These are phyloP conservation scores for Nezara viridula DNA, from an alignment of 2,888 invertebrate genomes.

Conservation along the genomic window DNA sequence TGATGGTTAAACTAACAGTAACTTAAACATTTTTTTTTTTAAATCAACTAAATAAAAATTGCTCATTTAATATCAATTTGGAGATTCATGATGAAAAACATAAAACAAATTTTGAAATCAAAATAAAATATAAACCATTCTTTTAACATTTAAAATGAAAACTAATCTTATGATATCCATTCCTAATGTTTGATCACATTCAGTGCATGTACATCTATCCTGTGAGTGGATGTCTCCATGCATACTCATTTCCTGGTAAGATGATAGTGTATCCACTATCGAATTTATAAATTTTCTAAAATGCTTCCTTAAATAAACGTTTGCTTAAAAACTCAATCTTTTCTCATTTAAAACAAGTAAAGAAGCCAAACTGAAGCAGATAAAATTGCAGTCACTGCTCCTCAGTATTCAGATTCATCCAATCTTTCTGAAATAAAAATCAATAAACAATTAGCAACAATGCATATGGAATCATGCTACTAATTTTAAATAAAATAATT, in stretches of 20 bases:
- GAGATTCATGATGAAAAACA: constrained; percentile 21
- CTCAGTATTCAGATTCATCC: constrained; percentile 65
- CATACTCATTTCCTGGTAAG: neutral
- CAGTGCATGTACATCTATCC: constrained; percentile 14
- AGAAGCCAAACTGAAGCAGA: constrained; percentile 43
- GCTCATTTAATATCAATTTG: neutral
- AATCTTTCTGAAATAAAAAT: constrained; percentile 64
- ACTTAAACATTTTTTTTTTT: neutral
- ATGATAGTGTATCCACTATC: constrained; percentile 23
- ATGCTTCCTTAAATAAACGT: constrained; percentile 40
- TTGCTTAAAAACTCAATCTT: constrained; percentile 30
- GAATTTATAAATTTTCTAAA: constrained; percentile 33
- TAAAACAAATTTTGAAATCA: constrained; percentile 1
- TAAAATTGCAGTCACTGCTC: constrained; percentile 45
- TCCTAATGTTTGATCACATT: constrained; percentile 36
- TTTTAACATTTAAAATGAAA: neutral
- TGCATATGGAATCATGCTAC: neutral
- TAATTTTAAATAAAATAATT: constrained; percentile 43
- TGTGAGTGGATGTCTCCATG: neutral
- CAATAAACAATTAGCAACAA: neutral
- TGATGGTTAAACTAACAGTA: neutral
- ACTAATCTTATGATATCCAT: neutral
- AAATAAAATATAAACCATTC: constrained; percentile 16
- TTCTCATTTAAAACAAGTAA: constrained; percentile 47
- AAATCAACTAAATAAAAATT: neutral